Base-by-base conservation (phyloP, 2,888 invertebrate genomes). In the Nemapogon koenigi region DNA sequence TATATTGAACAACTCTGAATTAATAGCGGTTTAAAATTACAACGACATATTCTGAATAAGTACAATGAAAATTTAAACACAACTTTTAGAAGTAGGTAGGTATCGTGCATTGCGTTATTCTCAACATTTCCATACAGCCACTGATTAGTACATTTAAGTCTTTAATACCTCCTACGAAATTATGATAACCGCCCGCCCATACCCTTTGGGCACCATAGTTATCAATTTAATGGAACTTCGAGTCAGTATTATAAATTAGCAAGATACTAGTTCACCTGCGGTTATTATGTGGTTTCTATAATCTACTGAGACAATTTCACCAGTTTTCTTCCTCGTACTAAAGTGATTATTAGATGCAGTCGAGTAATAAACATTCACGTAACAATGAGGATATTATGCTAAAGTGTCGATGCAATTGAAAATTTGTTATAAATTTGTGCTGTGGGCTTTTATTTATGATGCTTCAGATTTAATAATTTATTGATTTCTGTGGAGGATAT, bases 261-360 rank as follows among this genome's bases (percentile, higher is more conserved):
- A 19, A 32, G 30, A n/a, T 37, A 16, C 16, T 33, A 19, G n/a
- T 33, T 33, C 19, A 39, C 43, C 40, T 47, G 51, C 41, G 51
- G 50, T 53, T 38, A 41, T 42, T 37, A 41, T 47, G 55, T 42
- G 53, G 51, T 57, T 57, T 51, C 46, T 45, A 49, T 51, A 52
- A 49, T 51, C 45, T 38, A 27, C 14, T 10, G 35, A 48, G 45
- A 47, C 43, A 47, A 46, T 51, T 51, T 46, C 42, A 30, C 44
- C 10, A 15, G 22, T 45, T 42, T 42, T 48, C 47, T 49, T 48
- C 51, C 48, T 48, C 38, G 40, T 46, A 42, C 41, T 27, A 44
- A 49, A 45, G 45, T 43, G 43, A 49, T 49, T 43, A 44, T 30
- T 44, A 26, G 36, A 40, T 6, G 18, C 45, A 43, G 39, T 40